Conservation (phyloP, 2,113 vertebrate genomes). For the Hippoglossus stenolepis region DNA sequence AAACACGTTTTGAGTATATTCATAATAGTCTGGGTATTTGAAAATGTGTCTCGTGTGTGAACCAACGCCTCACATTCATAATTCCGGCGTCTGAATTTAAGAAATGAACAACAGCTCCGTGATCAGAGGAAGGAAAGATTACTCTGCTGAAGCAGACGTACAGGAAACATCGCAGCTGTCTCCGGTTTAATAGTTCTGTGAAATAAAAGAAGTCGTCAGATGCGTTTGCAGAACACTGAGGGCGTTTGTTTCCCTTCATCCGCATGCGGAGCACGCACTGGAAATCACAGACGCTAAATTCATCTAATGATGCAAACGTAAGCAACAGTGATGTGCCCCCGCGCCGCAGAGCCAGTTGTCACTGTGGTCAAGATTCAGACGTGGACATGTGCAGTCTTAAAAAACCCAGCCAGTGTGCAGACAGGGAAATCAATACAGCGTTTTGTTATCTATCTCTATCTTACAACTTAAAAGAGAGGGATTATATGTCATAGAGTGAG, state of each 20-base stretch:
- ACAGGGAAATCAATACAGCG: conserved; percentile 83
- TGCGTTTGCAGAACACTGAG: background rate
- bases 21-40: background rate
- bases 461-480: conserved; percentile 86
- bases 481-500: conserved; percentile 84
- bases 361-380: conserved; percentile 71
- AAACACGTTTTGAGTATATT: background rate
- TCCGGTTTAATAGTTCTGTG: background rate
- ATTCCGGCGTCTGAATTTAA: too few relatives aligned
- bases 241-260: background rate
- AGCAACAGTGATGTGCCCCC: conserved; percentile 23
- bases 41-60: background rate
- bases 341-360: conserved; percentile 61
- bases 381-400: conserved; percentile 68
- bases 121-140: too few relatives aligned
- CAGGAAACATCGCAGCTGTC: background rate
- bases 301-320: conserved; percentile 48
- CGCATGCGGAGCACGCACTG: conserved; percentile 1
- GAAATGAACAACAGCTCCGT: too few relatives aligned
- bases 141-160: too few relatives aligned
- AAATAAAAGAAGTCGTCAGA: background rate
- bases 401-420: conserved; percentile 66
- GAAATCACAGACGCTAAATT: conserved; percentile 15
- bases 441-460: conserved; percentile 87
- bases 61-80: conserved; percentile 11